A percentile compares a stretch with the other conserved stretches of the same genome.
phyloP scores from a whole-genome alignment of 2,113 vertebrate species.

The Malurus cyaneus region DNA sequence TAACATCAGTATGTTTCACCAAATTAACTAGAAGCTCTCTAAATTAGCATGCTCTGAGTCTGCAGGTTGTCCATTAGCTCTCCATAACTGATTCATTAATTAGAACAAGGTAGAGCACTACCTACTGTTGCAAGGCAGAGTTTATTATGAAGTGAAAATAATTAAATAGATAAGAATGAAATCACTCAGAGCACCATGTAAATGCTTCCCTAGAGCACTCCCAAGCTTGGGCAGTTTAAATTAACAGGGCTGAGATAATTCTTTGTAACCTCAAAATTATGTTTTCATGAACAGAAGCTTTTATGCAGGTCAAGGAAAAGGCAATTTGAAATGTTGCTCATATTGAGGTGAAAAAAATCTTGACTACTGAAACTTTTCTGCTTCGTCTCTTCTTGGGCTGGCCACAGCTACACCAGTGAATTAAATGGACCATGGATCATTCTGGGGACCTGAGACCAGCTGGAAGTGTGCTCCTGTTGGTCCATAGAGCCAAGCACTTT shows the following conservation, averaged over 20 bases:
- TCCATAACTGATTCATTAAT: slow-evolving; percentile 55
- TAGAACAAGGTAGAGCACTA: slow-evolving; percentile 49
- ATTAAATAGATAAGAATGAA: slow-evolving; percentile 59
- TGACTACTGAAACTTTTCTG: neutral
- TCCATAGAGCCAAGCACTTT: neutral
- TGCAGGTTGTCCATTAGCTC: slow-evolving; percentile 59
- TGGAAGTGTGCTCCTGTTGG: neutral
- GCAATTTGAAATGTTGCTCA: neutral
- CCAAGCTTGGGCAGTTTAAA: neutral
- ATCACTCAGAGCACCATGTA: slow-evolving; percentile 13
- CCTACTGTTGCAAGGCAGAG: slow-evolving; percentile 27
- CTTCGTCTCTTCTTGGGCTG: neutral
- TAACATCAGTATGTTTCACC: neutral
- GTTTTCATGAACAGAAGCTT: neutral
- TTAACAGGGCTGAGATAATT: neutral
- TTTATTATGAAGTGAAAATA: slow-evolving; percentile 48
- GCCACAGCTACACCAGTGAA: neutral
- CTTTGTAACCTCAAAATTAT: neutral
- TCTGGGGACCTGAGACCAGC: neutral
- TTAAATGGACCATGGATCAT: neutral
- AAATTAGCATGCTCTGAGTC: slow-evolving; percentile 48
- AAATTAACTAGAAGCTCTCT: slow-evolving; percentile 23
- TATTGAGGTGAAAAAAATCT: neutral
- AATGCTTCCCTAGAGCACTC: slow-evolving; percentile 17
- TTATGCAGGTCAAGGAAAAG: neutral